Evolutionary conservation across 1,140 invertebrate species (phyloP).

Genomic region (Leptopilina clavipes): DNA sequence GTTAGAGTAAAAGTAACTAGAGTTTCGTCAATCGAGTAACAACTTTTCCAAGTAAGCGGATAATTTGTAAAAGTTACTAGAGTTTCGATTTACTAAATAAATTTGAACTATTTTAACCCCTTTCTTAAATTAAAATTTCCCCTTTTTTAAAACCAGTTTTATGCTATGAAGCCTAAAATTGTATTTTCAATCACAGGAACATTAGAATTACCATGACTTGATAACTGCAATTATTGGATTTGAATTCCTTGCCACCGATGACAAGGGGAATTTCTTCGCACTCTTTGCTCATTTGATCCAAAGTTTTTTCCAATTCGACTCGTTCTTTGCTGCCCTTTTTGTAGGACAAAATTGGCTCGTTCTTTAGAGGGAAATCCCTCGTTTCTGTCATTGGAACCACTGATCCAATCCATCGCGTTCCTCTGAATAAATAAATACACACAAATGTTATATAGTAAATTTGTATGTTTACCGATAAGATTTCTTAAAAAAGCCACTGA

Average conservation of each 20-base stretch:
- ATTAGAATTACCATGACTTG: slow-evolving; percentile 80
- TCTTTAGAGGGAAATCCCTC: slow-evolving; percentile 83
- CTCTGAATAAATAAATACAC: slow-evolving; percentile 6
- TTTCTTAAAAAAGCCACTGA: background rate
- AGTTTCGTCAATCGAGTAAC: no score
- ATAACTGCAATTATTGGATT: slow-evolving; percentile 83
- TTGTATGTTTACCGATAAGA: background rate
- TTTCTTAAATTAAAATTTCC: no score
- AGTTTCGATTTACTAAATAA: no score
- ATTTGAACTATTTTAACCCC: no score
- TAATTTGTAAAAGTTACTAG: no score
- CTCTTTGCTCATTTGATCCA: slow-evolving; percentile 80
- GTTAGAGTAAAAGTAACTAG: no score
- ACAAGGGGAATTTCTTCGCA: slow-evolving; percentile 93
- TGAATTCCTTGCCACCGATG: slow-evolving; percentile 91
- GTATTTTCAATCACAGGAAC: no score
- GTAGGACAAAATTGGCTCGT: slow-evolving; percentile 89
- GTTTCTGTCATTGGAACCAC: slow-evolving; percentile 79
- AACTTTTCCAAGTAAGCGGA: no score
- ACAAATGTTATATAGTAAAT: background rate
- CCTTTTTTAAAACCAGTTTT: no score
- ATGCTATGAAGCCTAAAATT: no score
- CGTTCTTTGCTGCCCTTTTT: slow-evolving; percentile 89
- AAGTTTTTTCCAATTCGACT: slow-evolving; percentile 81
- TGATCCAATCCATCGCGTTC: slow-evolving; percentile 75